These are phyloP conservation scores for Apodemus sylvaticus DNA, from an alignment of 2,113 vertebrate genomes.

Conservation along the genomic window DNA sequence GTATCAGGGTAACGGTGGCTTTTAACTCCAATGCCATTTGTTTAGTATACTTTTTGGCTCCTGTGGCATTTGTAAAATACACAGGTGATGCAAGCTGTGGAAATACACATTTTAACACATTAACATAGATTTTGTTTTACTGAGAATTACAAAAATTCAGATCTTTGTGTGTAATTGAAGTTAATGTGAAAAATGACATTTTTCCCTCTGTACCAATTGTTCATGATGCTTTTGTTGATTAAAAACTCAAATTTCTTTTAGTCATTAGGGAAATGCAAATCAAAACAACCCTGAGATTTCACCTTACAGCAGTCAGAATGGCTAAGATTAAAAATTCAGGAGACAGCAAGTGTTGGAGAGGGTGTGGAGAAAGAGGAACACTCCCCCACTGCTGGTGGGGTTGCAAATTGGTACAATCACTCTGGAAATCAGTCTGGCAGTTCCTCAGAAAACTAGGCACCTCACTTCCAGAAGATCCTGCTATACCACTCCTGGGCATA, in stretches of 20 bases:
- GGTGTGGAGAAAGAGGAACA: too few relatives aligned
- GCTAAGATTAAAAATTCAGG: too few relatives aligned
- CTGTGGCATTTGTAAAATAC: neutral
- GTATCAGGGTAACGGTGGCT: neutral
- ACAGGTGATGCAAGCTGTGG: neutral
- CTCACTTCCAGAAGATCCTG: too few relatives aligned
- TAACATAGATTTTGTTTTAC: neutral
- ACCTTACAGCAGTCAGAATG: too few relatives aligned
- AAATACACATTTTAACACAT: neutral
- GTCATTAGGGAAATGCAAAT: too few relatives aligned
- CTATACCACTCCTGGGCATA: too few relatives aligned
- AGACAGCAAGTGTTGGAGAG: too few relatives aligned
- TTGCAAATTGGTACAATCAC: too few relatives aligned
- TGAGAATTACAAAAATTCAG: neutral
- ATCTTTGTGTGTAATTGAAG: neutral
- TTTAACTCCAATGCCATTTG: neutral
- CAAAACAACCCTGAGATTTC: too few relatives aligned
- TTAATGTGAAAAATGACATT: neutral
- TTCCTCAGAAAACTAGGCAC: too few relatives aligned
- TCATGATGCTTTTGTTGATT: neutral
- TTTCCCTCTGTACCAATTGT: slow-evolving; percentile 1
- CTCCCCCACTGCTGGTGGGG: too few relatives aligned
- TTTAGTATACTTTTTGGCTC: neutral
- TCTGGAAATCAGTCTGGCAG: too few relatives aligned
- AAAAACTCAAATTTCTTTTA: slow-evolving; percentile 18